A percentile compares a stretch with the other conserved stretches of the same genome.
Conservation (phyloP, 2,888 invertebrate genomes). For the Epistrophella euchroma region DNA sequence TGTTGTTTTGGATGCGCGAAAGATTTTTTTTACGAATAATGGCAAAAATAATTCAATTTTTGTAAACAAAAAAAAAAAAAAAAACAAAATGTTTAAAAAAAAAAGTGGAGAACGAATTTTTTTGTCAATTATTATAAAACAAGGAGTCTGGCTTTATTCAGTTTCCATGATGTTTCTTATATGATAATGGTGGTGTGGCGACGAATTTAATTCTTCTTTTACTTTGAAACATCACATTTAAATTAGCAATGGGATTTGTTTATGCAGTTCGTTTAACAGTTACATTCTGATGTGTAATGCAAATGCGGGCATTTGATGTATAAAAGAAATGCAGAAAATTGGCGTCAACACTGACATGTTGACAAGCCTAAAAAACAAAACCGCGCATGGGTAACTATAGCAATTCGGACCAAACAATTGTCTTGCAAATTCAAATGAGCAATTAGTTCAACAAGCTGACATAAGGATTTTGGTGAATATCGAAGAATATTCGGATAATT, state of each 20-base stretch:
- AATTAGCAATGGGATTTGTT: slow-evolving; percentile 71
- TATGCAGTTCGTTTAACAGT: slow-evolving; percentile 32
- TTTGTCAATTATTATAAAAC: slow-evolving; percentile 44
- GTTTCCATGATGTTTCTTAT: slow-evolving; percentile 25
- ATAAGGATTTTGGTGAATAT: not conserved
- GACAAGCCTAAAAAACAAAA: slow-evolving; percentile 19
- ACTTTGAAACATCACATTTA: slow-evolving; percentile 59
- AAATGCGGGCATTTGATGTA: slow-evolving; percentile 16
- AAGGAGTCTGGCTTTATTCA: slow-evolving; percentile 12
- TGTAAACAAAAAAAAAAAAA: not conserved
- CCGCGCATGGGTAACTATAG: not conserved
- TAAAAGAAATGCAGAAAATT: slow-evolving; percentile 50
- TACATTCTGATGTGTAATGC: slow-evolving; percentile 20
- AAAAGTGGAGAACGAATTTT: not conserved
- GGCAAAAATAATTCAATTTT: slow-evolving; percentile 63
- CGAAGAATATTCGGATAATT: not conserved
- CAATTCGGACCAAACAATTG: slow-evolving; percentile 34
- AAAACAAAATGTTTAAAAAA: too few species aligned
- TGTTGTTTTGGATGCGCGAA: slow-evolving; percentile 45
- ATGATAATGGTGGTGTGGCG: not conserved
- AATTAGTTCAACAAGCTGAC: slow-evolving; percentile 39
- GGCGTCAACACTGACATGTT: slow-evolving; percentile 52
- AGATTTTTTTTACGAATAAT: slow-evolving; percentile 50
- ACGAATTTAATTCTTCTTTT: not conserved
- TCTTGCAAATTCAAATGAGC: slow-evolving; percentile 64